Evolutionary conservation across 1,140 invertebrate species (phyloP), one percentile per base, ranked within the genome.

Genomic region (Zophobas morio): DNA sequence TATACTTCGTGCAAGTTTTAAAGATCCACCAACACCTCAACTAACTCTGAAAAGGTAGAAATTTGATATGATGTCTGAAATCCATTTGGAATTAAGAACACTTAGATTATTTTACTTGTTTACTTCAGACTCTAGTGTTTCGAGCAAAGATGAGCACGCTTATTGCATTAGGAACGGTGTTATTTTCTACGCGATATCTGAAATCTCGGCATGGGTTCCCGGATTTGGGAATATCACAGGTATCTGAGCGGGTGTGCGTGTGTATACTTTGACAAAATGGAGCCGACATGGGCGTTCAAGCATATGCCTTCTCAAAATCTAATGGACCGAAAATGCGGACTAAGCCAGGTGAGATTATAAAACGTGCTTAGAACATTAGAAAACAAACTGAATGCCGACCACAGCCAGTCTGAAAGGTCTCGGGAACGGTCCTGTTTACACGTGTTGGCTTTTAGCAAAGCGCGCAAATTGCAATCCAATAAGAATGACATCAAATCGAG

Each of bases 241-340:
- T 66, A 66, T 57, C 2, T 33, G 34, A 57, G 54, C 54, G 54
- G 54, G 54, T 57, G 54, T 57, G 54, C 33, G 60, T 66, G 20
- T 4, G 56, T 53, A 32, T 36, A 57, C 70, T 77, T 77, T 77
- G 75, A 77, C 63, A 70, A 77, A 57, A 77, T 56, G 75, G 75
- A 77, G 75, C 75, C 75, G 75, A 77, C 75, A 77, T 71, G 63
- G 75, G 75, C 75, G 75, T 77, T 77, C 75, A 77, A 77, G 75
- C 75, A 70, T 77, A 70, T 57, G 70, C 70, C 75, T 77, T 73
- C 75, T 57, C 75, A 36, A 49, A 54, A 76, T 49, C 75, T 77
- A 77, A 77, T 77, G 75, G 75, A 77, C 66, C 63, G 57, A 57
- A 53, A 73, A 35, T 73, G 42, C 75, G 54, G 63, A 37, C 56